Conservation (phyloP, 2,113 vertebrate genomes). For the Corythoichthys haematopterus region DNA sequence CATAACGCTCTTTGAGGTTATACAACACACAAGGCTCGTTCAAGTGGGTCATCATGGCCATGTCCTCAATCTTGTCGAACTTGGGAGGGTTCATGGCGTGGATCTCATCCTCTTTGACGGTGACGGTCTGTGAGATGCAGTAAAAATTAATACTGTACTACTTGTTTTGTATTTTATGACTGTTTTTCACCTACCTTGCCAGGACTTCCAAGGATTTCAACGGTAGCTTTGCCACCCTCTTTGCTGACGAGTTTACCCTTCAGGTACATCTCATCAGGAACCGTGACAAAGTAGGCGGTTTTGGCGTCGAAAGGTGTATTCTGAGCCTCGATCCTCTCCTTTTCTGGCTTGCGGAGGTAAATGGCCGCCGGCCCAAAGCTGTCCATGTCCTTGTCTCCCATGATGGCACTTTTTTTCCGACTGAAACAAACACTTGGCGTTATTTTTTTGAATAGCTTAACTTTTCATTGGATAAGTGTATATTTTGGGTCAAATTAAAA, state of each 20-base stretch:
- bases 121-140: slow-evolving; percentile 47
- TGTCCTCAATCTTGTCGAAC: slow-evolving; percentile 76
- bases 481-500: too few relatives aligned
- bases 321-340: slow-evolving; percentile 57
- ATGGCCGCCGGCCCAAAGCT: slow-evolving; percentile 46
- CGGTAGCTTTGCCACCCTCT: slow-evolving; percentile 58
- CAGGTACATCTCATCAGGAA: slow-evolving; percentile 48
- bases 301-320: slow-evolving; percentile 57
- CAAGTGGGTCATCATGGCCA: slow-evolving; percentile 79
- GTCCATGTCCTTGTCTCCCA: slow-evolving; percentile 62
- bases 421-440: slow-evolving; percentile 2
- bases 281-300: slow-evolving; percentile 47
- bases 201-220: slow-evolving; percentile 27
- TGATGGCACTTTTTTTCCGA: slow-evolving; percentile 35
- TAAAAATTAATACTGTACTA: too few relatives aligned
- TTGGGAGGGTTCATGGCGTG: slow-evolving; percentile 74
- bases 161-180: too few relatives aligned
- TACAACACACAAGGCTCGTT: slow-evolving; percentile 72
- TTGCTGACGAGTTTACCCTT: slow-evolving; percentile 53
- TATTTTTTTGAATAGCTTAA: too few relatives aligned
- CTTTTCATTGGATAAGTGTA: too few relatives aligned
- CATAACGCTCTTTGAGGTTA: slow-evolving; percentile 88
- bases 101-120: slow-evolving; percentile 73
- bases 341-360: slow-evolving; percentile 56
- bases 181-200: slow-evolving; percentile 38